Base-by-base conservation (phyloP, 2,797 vertebrate species). In the Bothrops alternatus region DNA sequence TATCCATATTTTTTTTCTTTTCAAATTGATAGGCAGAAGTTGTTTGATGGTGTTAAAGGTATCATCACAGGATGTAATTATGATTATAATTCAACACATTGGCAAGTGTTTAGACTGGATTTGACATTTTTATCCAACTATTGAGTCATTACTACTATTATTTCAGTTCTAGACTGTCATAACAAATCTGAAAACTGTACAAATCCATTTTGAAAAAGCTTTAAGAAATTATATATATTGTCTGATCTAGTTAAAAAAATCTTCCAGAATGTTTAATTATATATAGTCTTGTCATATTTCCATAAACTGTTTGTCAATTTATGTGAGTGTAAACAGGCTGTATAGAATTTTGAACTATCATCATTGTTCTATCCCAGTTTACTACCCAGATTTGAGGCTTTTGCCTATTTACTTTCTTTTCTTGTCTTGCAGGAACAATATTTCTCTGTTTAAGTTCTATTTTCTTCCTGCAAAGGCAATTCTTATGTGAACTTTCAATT, bases 351-450 rank as follows among this genome's bases (percentile, higher is more conserved):
- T 47, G 25, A 53, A 14, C 69, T 42, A 20, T 42, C 18, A 23
- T 78, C 73, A 42, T 23, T 78, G 42, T 82, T 42, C 8, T 93
- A 63, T 42, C 8, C 89, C 86, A 47, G 23, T 28, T 90, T 16
- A 85, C 3, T 57, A 88, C 10, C 23, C 37, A 58, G 3, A 73
- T 92, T 90, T 95, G 86, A 93, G 73, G 25, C 1, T 1, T 50
- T 61, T 88, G 10, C 61, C 58, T 90, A 14, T 91, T 93, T 90
- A 90, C 14, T 92, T 95, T 95, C 60, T 65, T n/a, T 14, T 90
- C 93, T 89, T 86, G 4, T 0, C 1, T 57, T 86, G 16, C 18
- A 92, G 63, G 65, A 69, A 26, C 16, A 73, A 42, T 2, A 8
- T 14, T 92, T 56, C 8, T 57, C 53, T 91, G 28, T 91, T 92